These are phyloP conservation scores for Cybosia mesomella DNA, from an alignment of 2,888 invertebrate genomes.

Conservation along the genomic window DNA sequence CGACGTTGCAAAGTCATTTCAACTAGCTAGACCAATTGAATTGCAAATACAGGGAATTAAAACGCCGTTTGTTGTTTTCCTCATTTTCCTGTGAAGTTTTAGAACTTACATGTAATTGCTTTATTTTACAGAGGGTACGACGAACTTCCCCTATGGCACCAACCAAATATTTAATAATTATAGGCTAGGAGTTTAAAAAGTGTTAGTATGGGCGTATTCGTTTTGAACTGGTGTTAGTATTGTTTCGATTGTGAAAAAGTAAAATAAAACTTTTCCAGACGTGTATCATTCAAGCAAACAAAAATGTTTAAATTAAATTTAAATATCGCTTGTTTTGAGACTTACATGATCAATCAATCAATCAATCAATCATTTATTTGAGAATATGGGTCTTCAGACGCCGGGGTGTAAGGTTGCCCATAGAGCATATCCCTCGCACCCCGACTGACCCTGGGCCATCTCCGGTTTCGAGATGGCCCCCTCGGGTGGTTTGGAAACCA, in stretches of 20 bases:
- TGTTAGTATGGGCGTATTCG: constrained; percentile 21
- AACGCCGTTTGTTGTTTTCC: constrained; percentile 74
- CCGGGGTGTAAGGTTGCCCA: too few species aligned
- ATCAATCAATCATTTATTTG: too few species aligned
- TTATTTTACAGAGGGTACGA: constrained; percentile 71
- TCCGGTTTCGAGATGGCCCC: too few species aligned
- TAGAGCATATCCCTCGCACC: too few species aligned
- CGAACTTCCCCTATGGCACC: constrained; percentile 62
- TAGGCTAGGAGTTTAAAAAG: constrained; percentile 36
- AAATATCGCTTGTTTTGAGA: too few species aligned
- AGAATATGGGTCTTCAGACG: too few species aligned
- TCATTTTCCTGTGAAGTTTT: constrained; percentile 69
- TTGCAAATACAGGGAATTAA: constrained; percentile 76
- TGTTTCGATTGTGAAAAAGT: neutral
- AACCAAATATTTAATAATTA: constrained; percentile 54
- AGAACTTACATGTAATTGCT: constrained; percentile 80
- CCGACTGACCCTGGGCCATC: too few species aligned
- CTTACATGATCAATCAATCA: too few species aligned
- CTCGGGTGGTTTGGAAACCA: too few species aligned
- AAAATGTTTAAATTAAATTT: too few species aligned
- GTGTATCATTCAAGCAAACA: too few species aligned
- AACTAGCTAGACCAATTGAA: constrained; percentile 69
- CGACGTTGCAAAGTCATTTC: constrained; percentile 50
- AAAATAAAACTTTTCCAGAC: neutral
- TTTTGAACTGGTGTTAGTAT: constrained; percentile 2